phyloP scores from a whole-genome alignment of 2,888 invertebrate genomes.

The Scrobipalpa costella region DNA sequence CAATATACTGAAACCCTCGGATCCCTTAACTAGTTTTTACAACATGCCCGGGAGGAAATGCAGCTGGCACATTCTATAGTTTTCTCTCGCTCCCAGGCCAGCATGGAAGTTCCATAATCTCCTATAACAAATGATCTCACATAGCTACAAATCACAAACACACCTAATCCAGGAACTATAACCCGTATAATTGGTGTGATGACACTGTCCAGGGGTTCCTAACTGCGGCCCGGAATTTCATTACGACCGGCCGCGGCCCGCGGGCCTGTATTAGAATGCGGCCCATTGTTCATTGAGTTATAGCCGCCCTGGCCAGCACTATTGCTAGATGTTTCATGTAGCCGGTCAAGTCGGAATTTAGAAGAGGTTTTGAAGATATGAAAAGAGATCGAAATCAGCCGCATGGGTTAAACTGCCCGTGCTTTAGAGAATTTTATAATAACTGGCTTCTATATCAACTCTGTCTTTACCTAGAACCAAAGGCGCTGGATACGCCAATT shows the following conservation, averaged over 20 bases:
- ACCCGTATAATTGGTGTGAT: conserved; percentile 47
- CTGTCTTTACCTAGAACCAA: no score
- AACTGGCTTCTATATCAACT: no score
- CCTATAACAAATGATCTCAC: not conserved
- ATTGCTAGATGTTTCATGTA: conserved; percentile 36
- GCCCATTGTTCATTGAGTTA: conserved; percentile 74
- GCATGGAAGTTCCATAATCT: not conserved
- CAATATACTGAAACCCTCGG: no score
- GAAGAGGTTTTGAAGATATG: not conserved
- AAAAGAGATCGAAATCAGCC: not conserved
- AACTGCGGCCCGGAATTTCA: conserved; percentile 67
- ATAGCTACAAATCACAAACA: conserved; percentile 14
- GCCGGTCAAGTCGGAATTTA: conserved; percentile 29
- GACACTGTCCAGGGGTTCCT: conserved; percentile 39
- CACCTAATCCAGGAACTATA: conserved; percentile 29
- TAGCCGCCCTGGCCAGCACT: conserved; percentile 50
- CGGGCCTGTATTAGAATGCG: conserved; percentile 62
- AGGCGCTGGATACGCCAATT: no score
- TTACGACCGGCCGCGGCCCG: conserved; percentile 52
- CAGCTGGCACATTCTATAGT: no score
- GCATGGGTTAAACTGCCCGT: no score
- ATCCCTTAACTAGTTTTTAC: no score
- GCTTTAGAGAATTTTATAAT: no score
- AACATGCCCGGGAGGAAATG: no score
- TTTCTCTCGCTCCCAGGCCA: no score